Percentiles rank a stretch among this genome's conserved stretches.
Conservation (phyloP, 2,113 vertebrate species). For the Lagenorhynchus albirostris region DNA sequence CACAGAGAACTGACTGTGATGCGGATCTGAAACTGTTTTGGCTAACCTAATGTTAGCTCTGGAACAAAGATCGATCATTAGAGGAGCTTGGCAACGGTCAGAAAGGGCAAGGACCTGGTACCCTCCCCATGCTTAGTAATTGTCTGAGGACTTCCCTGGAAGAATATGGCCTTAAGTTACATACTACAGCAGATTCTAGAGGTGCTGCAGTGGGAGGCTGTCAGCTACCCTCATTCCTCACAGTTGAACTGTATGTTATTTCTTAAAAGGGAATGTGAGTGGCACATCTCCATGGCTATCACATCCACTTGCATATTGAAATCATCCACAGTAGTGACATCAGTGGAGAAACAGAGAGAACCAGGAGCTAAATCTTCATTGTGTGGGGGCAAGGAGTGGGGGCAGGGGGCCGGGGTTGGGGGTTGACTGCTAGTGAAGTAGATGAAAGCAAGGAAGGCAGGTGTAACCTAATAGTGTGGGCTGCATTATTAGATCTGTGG, state of each 20-base stretch:
- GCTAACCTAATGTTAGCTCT: neutral
- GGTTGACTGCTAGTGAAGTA: neutral
- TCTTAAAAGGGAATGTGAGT: neutral
- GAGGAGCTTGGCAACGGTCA: neutral
- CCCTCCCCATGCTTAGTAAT: neutral
- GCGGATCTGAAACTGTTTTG: neutral
- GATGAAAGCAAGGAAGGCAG: neutral
- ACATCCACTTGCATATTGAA: neutral
- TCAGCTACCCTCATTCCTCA: neutral
- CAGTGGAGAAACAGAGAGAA: neutral
- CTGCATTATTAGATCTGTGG: neutral
- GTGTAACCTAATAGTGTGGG: neutral
- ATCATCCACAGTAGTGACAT: neutral
- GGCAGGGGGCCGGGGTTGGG: no score
- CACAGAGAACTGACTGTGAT: neutral
- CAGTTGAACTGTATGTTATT: neutral
- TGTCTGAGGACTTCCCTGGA: neutral
- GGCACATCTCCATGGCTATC: neutral
- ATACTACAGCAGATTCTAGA: neutral
- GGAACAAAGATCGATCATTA: neutral
- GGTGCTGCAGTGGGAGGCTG: neutral
- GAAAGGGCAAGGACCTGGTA: neutral
- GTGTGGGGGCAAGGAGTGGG: accelerated
- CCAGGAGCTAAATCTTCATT: neutral
- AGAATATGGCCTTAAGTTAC: neutral